Base-by-base conservation (phyloP, 1,140 invertebrate genomes). In the Oedothorax gibbosus region DNA sequence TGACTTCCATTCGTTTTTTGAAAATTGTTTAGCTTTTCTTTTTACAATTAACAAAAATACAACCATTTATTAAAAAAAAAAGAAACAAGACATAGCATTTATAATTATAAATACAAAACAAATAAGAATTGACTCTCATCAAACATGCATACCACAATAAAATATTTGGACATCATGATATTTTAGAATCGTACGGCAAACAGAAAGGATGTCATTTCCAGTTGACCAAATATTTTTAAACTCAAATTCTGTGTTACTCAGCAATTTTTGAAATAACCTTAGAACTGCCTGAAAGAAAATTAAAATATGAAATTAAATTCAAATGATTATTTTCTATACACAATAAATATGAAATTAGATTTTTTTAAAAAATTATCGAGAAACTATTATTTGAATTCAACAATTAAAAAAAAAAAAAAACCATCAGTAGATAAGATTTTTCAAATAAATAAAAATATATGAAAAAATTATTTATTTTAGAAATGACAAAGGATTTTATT, bases 91-190 rank as follows among this genome's bases (percentile, higher is more conserved):
- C 1, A 35, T 35, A 5, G 35, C 18, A 15, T 7, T 65, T 66
- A 21, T 21, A 10, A 20, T 7, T 60, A 66, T 66, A 66, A 21
- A 21, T 21, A 11, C 11, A 72, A 60, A 21, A 57, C 10, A 75
- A 75, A n/a, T 11, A 18, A 75, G n/a, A 18, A 56, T 56, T 8
- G 21, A 53, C 4, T 15, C 18, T 54, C 56, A 7, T 15, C n/a
- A 57, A 10, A 10, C 10, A 51, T 14, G 65, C 60, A 69, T 77
- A 85, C 84, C 84, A 73, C 71, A 71, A 56, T 79, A 85, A 72
- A 85, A 85, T 69, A 72, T 65, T 15, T 79, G 53, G 0, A 79
- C 68, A 79, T 85, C 75, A 73, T 85, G 76, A 79, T 79, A 18
- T 20, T 85, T 60, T 54, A 85, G 10, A 51, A 85, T 64, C 9